Conservation (phyloP, 2,797 vertebrate genomes). For the Clarias fuscus region DNA sequence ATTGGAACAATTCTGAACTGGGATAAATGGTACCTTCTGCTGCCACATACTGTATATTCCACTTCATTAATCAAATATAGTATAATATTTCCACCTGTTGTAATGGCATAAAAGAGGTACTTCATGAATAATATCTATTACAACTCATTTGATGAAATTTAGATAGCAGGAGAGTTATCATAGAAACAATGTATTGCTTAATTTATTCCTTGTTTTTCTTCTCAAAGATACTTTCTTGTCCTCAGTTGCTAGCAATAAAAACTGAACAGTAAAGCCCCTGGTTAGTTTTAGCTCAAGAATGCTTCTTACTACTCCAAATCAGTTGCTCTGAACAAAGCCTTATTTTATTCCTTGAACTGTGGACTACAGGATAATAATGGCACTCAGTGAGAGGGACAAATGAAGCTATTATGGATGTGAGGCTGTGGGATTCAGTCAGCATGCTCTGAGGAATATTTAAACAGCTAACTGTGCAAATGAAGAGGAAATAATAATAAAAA, state of each 20-base stretch:
- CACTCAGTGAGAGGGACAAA: background rate
- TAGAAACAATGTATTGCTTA: background rate
- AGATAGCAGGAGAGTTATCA: background rate
- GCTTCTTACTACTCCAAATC: background rate
- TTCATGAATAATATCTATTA: background rate
- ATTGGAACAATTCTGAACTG: background rate
- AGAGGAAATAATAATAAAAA: background rate
- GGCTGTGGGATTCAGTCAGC: background rate
- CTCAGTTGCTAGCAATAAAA: background rate
- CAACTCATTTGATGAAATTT: background rate
- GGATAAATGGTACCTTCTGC: background rate
- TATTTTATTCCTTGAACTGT: slow-evolving; percentile 1
- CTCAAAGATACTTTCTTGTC: background rate
- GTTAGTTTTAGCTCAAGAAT: background rate
- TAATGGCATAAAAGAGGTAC: background rate
- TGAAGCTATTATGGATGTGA: background rate
- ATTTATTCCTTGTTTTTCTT: background rate
- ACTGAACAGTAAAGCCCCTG: background rate
- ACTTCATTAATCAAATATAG: background rate
- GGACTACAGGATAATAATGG: background rate
- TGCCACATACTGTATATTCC: background rate
- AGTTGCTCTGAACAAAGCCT: background rate
- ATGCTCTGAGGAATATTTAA: background rate
- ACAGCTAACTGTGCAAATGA: background rate
- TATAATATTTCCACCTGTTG: background rate